Evolutionary conservation across 2,797 vertebrate genomes (phyloP).

Genomic region (Gallinago nigripennis): DNA sequence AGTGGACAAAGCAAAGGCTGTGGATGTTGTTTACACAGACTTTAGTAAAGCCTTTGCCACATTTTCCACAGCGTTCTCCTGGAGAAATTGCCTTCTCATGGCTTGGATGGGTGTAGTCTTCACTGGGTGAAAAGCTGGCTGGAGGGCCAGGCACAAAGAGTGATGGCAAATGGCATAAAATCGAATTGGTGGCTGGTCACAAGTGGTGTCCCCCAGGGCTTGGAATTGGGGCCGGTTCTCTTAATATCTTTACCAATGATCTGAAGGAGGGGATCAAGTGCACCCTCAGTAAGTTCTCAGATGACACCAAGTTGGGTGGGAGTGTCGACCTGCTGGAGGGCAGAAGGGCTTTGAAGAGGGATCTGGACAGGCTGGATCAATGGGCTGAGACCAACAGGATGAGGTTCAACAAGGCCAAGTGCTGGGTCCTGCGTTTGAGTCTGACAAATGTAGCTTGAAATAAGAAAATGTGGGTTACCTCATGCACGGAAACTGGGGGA

Average conservation of each 20-base stretch:
- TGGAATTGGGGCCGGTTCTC: background rate
- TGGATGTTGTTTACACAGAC: background rate
- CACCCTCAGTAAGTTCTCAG: background rate
- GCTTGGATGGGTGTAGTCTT: no score
- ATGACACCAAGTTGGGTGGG: no score
- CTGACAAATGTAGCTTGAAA: background rate
- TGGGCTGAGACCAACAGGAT: background rate
- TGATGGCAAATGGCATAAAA: background rate
- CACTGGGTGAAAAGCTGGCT: background rate
- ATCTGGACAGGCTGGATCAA: background rate
- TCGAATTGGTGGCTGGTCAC: background rate
- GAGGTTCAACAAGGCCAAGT: background rate
- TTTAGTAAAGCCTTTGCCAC: background rate
- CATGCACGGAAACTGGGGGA: background rate
- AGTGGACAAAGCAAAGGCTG: background rate
- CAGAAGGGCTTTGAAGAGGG: background rate
- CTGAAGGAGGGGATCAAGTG: rapidly evolving
- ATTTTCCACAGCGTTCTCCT: background rate
- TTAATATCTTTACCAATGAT: background rate
- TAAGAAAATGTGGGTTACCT: background rate
- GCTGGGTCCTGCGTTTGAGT: background rate
- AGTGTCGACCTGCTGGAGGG: background rate
- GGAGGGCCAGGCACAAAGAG: background rate
- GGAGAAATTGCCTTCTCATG: background rate
- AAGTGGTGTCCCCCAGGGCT: background rate